Base-by-base conservation (phyloP, 37 sponge, comb jelly and placozoan species). In the Hexactinellida sp. region DNA sequence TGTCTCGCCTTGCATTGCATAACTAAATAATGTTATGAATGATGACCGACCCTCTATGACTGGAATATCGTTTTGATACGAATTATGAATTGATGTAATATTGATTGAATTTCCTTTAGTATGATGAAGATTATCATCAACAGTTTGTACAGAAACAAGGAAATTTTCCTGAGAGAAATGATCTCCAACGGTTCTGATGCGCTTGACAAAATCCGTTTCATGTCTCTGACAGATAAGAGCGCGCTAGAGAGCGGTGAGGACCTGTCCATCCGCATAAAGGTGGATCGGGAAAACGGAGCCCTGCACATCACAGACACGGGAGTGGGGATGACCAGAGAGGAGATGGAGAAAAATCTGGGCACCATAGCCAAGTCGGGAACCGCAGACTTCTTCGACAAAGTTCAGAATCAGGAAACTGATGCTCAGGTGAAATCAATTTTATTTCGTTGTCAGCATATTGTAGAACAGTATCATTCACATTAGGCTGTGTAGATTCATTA, bases 61-160 rank as follows among this genome's bases (percentile, higher is more conserved):
- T 13, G 47, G 10, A 41, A 41, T 13, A 16, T 41, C 5, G 13
- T 41, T 16, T 41, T 41, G 13, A 5, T 13, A 13, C 13, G 13
- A 16, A 41, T 41, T 41, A 5, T 13, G 13, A 41, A 41, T 41
- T 41, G 5, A 41, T 13, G 47, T 41, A n/a, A n/a, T n/a, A n/a
- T n/a, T n/a, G n/a, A n/a, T n/a, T n/a, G n/a, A n/a, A n/a, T n/a
- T n/a, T n/a, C 76, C 16, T 47, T 47, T 63, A 63, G 76, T 1
- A 98, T 98, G 99, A 98, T 98, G 99, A 98, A 95, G 86, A 92
- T 98, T 52, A 98, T 98, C 86, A 98, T 98, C 85, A 98, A 98
- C 89, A 95, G 96, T 0, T 89, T 98, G 54, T 98, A 98, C 88
- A 84, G 99, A 36, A 98, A 98, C 89, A 98, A 98, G 39, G 99